Evolutionary conservation across 2,113 vertebrate genomes (phyloP).

Genomic region (Lathamus discolor): DNA sequence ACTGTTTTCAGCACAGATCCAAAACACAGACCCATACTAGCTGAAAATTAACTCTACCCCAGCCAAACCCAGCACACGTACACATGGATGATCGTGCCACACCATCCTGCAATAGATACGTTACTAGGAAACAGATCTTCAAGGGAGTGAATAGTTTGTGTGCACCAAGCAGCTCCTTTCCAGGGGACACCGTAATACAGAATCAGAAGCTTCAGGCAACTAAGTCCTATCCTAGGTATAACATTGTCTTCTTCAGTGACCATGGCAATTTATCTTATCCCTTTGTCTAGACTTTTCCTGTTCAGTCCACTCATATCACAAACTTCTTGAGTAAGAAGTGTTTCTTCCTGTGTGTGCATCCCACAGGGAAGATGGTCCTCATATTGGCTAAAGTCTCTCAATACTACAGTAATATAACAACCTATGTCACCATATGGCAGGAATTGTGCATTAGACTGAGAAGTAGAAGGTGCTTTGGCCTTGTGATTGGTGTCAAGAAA

Average conservation of each 20-base stretch:
- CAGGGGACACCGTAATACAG: background rate
- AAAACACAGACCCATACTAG: background rate
- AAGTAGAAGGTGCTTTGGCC: background rate
- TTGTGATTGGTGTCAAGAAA: constrained; percentile 25
- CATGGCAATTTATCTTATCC: background rate
- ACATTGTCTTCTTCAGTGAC: background rate
- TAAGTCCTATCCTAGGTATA: background rate
- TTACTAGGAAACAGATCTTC: background rate
- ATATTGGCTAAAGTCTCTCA: background rate
- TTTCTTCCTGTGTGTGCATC: background rate
- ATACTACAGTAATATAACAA: background rate
- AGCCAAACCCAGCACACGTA: background rate
- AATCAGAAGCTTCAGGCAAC: background rate
- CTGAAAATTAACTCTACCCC: background rate
- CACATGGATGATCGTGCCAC: background rate
- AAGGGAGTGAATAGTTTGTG: background rate
- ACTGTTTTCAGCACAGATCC: background rate
- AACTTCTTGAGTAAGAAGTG: background rate
- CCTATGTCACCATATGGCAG: background rate
- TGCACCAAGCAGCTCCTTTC: background rate
- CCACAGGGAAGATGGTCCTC: background rate
- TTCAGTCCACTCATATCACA: background rate
- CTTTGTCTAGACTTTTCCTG: background rate
- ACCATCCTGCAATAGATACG: background rate
- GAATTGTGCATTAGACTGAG: constrained; percentile 6